These are phyloP conservation scores for Euplexia lucipara DNA, from an alignment of 2,888 invertebrate species.

Conservation along the genomic window DNA sequence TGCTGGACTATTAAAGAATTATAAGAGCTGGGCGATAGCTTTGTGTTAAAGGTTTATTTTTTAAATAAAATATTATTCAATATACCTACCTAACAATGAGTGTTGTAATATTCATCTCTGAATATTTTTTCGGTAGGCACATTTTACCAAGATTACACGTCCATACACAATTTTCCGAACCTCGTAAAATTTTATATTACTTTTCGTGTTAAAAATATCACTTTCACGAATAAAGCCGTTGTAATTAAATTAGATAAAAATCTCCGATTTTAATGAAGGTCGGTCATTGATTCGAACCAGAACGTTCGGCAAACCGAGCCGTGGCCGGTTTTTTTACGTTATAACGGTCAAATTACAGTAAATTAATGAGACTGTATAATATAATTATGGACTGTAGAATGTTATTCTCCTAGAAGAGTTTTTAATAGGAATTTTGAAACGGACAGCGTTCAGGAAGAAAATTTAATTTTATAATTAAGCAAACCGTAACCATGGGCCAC, in stretches of 20 bases:
- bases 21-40: background rate
- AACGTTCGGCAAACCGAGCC: constrained; percentile 14
- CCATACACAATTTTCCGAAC: constrained; percentile 21
- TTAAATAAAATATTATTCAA: background rate
- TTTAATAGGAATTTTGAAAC: constrained; percentile 38
- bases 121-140: background rate
- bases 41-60: background rate
- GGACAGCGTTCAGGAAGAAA: constrained; percentile 22
- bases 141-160: constrained; percentile 18
- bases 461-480: constrained; percentile 50
- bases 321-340: constrained; percentile 45
- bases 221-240: constrained; percentile 47
- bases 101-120: constrained; percentile 25
- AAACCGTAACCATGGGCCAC: constrained; percentile 11
- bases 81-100: constrained; percentile 15
- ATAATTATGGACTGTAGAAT: constrained; percentile 25
- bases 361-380: constrained; percentile 54
- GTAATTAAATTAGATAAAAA: constrained; percentile 59
- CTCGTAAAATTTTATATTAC: constrained; percentile 43
- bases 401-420: constrained; percentile 36
- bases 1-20: background rate
- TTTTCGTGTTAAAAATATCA: constrained; percentile 46
- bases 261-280: constrained; percentile 56
- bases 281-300: constrained; percentile 48
- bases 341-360: constrained; percentile 47